Percentiles rank a stretch among this genome's conserved stretches.
phyloP scores from a whole-genome alignment of 2,113 vertebrate species.

The Picathartes gymnocephalus region DNA sequence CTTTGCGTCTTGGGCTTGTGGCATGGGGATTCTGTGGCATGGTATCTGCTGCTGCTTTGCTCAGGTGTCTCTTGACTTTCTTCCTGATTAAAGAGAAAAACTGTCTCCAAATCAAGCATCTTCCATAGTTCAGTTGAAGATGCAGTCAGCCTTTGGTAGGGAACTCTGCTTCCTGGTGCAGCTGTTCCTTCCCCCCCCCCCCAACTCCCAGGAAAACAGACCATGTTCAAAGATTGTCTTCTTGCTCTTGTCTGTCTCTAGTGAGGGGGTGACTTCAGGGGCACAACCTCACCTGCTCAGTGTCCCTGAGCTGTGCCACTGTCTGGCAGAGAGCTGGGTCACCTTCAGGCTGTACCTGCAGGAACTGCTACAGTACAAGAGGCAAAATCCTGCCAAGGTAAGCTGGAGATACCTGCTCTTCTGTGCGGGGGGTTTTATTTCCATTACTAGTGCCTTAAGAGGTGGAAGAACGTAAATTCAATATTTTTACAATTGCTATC shows the following conservation, averaged over 20 bases:
- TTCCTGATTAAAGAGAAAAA: background rate
- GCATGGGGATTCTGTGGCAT: background rate
- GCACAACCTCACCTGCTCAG: conserved; percentile 88
- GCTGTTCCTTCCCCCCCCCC: background rate
- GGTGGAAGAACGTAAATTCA: background rate
- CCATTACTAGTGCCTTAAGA: background rate
- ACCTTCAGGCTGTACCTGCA: conserved; percentile 89
- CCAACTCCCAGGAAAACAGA: background rate
- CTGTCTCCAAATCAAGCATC: background rate
- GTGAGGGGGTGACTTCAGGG: conserved; percentile 78
- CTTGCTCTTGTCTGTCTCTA: conserved; percentile 72
- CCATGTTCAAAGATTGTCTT: conserved; percentile 39
- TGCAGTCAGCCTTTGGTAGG: background rate
- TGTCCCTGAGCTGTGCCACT: conserved; percentile 91
- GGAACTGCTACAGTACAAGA: conserved; percentile 94
- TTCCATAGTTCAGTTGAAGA: background rate
- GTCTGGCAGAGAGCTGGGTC: conserved; percentile 94
- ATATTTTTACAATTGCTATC: background rate
- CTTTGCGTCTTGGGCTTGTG: background rate
- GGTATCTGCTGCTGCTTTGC: background rate
- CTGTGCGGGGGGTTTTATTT: conserved; percentile 21
- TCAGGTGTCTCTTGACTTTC: background rate
- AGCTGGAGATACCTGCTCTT: conserved; percentile 31
- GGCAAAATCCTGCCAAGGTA: conserved; percentile 93
- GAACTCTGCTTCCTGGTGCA: background rate